Base-by-base conservation (phyloP, 2,113 vertebrate genomes). In the Saguinus midas region DNA sequence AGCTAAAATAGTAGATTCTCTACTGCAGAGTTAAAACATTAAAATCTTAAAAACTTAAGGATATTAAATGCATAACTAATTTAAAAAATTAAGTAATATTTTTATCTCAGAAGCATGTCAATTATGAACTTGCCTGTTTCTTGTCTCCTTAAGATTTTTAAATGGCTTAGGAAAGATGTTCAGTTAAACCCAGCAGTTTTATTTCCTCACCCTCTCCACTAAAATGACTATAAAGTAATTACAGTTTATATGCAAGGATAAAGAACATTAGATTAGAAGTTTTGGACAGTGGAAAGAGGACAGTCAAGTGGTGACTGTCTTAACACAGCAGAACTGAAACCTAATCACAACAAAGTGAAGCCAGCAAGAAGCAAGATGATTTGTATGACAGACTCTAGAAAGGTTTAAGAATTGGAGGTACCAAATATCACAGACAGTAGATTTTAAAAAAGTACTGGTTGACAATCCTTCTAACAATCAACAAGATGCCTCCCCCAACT, bases 51-150 rank as follows among this genome's bases (percentile, higher is more conserved):
- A 45, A 81, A 8, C 48, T 57, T 81, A 21, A 95, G 73, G n/a
- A 83, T 37, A 94, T 17, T 90, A 90, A n/a, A 7, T 45, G 9
- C 37, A 85, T 18, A 91, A 82, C 5, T 64, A 58, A 91, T 80
- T 91, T 85, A 10, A 57, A 64, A 45, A 84, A 66, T 18, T 37
- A 91, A 55, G n/a, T 9, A 78, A 16, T 4, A 32, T 37, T 40
- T 91, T 87, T 58, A 73, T 88, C 79, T 93, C 87, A 81, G 14
- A 91, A 84, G 48, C 21, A 80, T 37, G 72, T 93, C 64, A 83
- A 50, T 90, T 70, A 76, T 48, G 9, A 94, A 25, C 9, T 68
- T 48, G 37, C 48, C 68, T 73, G 8, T 43, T 64, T 52, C 70
- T 79, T 25, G 6, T 32, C 5, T 92, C 78, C 16, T 70, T 55